A percentile compares a stretch with the other conserved stretches of the same genome.
Conservation (phyloP, 2,113 vertebrate species). For the Pluvianellus socialis region DNA sequence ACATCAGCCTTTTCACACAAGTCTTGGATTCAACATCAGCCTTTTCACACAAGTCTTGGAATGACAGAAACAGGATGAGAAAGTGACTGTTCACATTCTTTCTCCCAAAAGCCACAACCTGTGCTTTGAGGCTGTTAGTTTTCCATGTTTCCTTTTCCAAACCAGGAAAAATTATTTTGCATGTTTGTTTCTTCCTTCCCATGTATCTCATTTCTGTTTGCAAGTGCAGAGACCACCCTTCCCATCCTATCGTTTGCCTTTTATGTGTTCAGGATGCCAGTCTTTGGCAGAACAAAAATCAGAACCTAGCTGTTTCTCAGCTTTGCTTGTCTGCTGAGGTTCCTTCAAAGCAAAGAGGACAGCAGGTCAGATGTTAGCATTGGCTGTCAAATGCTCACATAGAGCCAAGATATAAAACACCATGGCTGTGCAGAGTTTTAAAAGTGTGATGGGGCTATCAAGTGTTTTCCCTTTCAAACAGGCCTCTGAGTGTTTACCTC, state of each 20-base stretch:
- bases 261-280: not conserved
- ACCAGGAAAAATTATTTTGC: not conserved
- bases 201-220: not conserved
- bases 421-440: not conserved
- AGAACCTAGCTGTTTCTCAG: not conserved
- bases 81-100: not conserved
- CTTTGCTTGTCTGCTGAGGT: not conserved
- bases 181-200: not conserved
- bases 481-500: not conserved
- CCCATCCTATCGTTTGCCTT: not conserved
- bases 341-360: not conserved
- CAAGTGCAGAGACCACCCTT: not conserved
- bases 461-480: not conserved
- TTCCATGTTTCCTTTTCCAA: not conserved
- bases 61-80: not conserved
- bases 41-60: slow-evolving; percentile 1
- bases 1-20: not conserved
- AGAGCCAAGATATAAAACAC: not conserved
- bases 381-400: not conserved
- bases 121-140: not conserved
- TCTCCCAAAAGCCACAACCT: not conserved
- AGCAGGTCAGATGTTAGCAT: not conserved
- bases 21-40: not conserved
- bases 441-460: not conserved
- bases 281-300: not conserved